Base-by-base conservation (phyloP, 92 coral and sea anemone genomes). In the Siderastrea radians region DNA sequence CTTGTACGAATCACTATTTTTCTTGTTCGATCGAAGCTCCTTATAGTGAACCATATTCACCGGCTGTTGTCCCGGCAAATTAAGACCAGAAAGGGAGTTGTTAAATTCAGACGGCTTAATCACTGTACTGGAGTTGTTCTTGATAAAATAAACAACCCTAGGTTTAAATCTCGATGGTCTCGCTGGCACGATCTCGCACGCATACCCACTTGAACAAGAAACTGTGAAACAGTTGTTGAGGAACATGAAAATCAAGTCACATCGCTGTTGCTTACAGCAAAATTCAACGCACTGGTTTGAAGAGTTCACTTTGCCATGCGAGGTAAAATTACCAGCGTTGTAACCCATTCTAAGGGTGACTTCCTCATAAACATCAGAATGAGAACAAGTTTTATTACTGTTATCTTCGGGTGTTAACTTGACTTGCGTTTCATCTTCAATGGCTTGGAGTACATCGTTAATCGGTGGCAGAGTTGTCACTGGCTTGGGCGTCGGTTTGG, bases 171-270 rank as follows among this genome's bases (percentile, higher is more conserved):
- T 78, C 10, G 98, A 88, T 72, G 88, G 89, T 14, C 93, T 86
- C 16, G 99, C 97, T 59, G 94, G 92, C 2, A 97, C 93, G 45
- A 96, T 93, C 55, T 94, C 98, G 68, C 99, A 97, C 12, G 97
- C 98, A 69, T 77, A 89, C 71, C 98, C 94, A 47, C 89, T 95
- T 72, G 72, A 64, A 64, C 99, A 97, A 26, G 89, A 85, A 16
- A 97, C 98, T 15, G 99, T 97, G 87, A 95, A 97, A 64, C 99
- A 97, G 80, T 93, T 85, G 53, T 87, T 90, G 62, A 93, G 89
- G 79, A 96, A 96, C 96, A 95, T 92, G 80, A 97, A 97, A 52
- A 93, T 91, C 71, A 97, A 86, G 69, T 97, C 96, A 72, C 99
- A 97, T 58, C 80, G 80, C n/a, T 63, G 82, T 66, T 92, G 94